Percentiles rank a stretch among this genome's conserved stretches.
These are phyloP conservation scores for Halcyon badia DNA, from an alignment of 2,797 vertebrate species.

Conservation along the genomic window DNA sequence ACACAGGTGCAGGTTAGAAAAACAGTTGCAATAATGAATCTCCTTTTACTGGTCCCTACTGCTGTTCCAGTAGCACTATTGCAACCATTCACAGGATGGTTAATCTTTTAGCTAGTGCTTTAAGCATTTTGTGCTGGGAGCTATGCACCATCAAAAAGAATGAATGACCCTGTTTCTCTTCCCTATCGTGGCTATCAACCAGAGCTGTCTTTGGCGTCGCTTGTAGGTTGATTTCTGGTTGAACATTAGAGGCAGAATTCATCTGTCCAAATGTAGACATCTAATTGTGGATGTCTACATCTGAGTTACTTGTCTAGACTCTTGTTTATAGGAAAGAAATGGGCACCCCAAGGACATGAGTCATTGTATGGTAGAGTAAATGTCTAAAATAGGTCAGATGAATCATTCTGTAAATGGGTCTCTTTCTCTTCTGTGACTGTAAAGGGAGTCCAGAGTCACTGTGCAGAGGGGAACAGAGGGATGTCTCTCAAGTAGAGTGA, in stretches of 20 bases:
- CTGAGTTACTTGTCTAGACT: constrained; percentile 72
- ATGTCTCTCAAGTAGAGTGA: neutral
- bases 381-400: constrained; percentile 70
- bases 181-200: constrained; percentile 40
- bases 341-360: constrained; percentile 72
- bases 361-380: constrained; percentile 69
- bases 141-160: constrained; percentile 20
- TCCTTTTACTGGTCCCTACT: neutral
- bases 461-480: neutral
- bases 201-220: constrained; percentile 51
- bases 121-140: constrained; percentile 7
- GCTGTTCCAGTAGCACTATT: neutral
- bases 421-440: constrained; percentile 30
- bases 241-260: constrained; percentile 47
- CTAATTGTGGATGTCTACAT: constrained; percentile 71
- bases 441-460: constrained; percentile 7
- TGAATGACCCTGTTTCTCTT: constrained; percentile 63
- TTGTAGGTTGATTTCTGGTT: constrained; percentile 52
- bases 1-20: constrained; percentile 18
- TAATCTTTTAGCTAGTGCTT: constrained; percentile 51
- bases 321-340: constrained; percentile 75
- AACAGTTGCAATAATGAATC: constrained; percentile 43
- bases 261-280: constrained; percentile 60
- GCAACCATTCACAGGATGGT: neutral
- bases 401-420: constrained; percentile 59